Conservation (phyloP, 2,797 vertebrate species). For the Pogonophryne albipinna region DNA sequence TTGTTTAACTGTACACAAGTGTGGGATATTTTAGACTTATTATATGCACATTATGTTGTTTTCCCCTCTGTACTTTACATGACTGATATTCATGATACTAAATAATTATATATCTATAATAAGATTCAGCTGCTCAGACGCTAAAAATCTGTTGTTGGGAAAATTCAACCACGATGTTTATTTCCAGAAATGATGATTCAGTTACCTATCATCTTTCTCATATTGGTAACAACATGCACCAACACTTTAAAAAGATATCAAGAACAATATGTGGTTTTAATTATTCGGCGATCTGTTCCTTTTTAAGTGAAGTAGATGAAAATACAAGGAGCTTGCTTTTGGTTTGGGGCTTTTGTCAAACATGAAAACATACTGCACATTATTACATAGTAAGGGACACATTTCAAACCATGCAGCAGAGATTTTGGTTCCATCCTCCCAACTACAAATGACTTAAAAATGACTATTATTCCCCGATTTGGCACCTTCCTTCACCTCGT, state of each 20-base stretch:
- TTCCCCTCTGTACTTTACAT: not conserved
- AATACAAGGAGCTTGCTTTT: slow-evolving; percentile 12
- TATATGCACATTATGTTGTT: not conserved
- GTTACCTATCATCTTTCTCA: no score
- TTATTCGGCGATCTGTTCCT: no score
- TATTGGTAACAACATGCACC: no score
- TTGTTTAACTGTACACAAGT: not conserved
- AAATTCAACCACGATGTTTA: no score
- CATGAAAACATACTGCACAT: not conserved
- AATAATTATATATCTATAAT: no score
- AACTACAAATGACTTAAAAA: slow-evolving; percentile 23
- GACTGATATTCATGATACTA: no score
- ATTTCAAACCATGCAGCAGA: slow-evolving; percentile 94
- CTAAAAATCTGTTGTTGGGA: no score
- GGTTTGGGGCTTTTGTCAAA: slow-evolving; percentile 36
- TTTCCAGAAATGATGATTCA: no score
- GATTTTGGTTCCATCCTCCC: slow-evolving; percentile 56
- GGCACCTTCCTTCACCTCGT: slow-evolving; percentile 36
- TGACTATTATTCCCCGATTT: slow-evolving; percentile 57
- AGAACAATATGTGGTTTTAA: no score
- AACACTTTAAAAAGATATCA: no score
- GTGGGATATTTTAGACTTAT: not conserved
- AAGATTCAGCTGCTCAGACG: no score
- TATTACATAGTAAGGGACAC: not conserved
- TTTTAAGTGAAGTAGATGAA: not conserved